phyloP scores from a whole-genome alignment of 2,797 vertebrate species.

The Enteromius thamalakanensis region DNA sequence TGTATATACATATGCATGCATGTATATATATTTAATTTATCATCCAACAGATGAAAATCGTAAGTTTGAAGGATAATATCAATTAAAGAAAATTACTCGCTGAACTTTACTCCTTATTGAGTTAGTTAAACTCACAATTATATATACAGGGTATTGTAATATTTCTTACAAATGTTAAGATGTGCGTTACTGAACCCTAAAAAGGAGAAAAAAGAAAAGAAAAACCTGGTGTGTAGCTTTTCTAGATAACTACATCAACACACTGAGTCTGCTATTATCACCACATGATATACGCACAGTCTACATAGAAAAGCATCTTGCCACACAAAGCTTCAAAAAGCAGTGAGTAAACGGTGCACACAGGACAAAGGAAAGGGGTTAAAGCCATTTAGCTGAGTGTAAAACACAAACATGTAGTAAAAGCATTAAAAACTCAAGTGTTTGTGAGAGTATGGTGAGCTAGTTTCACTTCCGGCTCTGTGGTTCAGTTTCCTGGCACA shows the following conservation, averaged over 20 bases:
- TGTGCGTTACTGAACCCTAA: neutral
- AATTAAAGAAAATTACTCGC: neutral
- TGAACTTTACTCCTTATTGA: neutral
- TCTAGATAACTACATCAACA: too few species aligned
- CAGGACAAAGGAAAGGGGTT: slow-evolving; percentile 8
- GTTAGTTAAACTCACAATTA: neutral
- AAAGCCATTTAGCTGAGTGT: slow-evolving; percentile 44
- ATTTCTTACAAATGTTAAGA: neutral
- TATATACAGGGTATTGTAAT: neutral
- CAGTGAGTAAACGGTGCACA: neutral
- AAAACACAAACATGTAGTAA: neutral
- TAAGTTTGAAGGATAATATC: neutral
- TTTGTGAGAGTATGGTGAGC: slow-evolving; percentile 50
- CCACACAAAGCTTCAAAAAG: neutral
- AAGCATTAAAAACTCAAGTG: slow-evolving; percentile 14
- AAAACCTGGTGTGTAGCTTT: neutral
- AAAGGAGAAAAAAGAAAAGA: neutral
- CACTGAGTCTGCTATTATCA: neutral
- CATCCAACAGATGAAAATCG: neutral
- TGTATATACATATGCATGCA: neutral
- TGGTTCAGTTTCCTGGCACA: slow-evolving; percentile 76
- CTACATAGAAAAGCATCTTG: neutral
- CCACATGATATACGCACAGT: neutral
- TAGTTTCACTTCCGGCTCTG: slow-evolving; percentile 75
- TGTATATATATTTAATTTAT: neutral